Base-by-base conservation (phyloP, 2,797 vertebrate genomes). In the Arvicola amphibius region DNA sequence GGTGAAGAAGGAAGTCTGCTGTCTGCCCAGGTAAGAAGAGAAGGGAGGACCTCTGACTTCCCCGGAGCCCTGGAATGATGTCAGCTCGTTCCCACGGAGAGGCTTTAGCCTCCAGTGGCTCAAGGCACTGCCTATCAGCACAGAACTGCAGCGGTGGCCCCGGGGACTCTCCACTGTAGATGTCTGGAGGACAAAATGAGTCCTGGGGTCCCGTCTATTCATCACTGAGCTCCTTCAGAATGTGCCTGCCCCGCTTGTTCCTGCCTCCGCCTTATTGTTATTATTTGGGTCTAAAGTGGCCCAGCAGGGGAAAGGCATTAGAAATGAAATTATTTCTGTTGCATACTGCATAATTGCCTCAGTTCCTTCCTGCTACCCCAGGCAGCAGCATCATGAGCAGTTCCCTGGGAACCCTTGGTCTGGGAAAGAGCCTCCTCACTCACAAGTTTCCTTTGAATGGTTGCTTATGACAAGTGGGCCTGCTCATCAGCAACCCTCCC, bases 251-350 rank as follows among this genome's bases (percentile, higher is more conserved):
- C 94, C 80, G 73, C 94, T 80, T 5, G 6, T 93, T 94, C 94
- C 90, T 11, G 73, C 76, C 83, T 77, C 93, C 0, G 17, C 61
- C 86, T 96, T 83, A 56, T 89, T 97, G 94, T 97, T 97, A 94
- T 85, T 96, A 86, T 97, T 97, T 97, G 94, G 86, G 88, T 94
- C 97, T 97, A 96, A 97, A 98, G 97, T 96, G 95, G 95, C 97
- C 73, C 97, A 97, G 97, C 92, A 96, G 97, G 97, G 90, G 56
- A 92, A 94, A 97, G 91, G 85, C 92, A 97, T 97, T 97, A 97
- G 94, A 97, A 97, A 93, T 94, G 92, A 95, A 97, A 96, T 97
- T 94, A 96, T 97, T 97, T 97, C 88, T 97, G 92, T 96, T 96
- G 56, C 79, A 90, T 7, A 6, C 90, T 89, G 56, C 96, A 93